Evolutionary conservation across 92 coral and sea anemone species (phyloP), one percentile per base, ranked within the genome.

Genomic region (Phenganax subtilis): DNA sequence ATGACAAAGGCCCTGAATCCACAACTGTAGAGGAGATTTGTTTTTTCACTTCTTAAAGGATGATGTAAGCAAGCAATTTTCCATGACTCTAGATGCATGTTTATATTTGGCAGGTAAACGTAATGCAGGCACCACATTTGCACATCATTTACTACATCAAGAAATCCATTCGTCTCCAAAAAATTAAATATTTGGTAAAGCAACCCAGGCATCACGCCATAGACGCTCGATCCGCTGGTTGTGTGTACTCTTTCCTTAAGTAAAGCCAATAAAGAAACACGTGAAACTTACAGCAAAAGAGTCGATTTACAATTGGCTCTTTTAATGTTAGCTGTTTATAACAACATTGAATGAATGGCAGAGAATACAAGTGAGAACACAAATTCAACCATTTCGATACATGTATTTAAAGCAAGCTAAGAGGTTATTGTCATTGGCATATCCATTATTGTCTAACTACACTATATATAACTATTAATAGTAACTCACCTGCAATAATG

Each of bases 91-190:
- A 89, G 53, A 55, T 86, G 82, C 47, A 59, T 84, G 73, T 89
- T 89, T n/a, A 89, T 55, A 68, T 82, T 78, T 44, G 91, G 91
- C 54, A 89, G 84, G 79, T 69, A 89, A 12, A 89, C 85, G 70
- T 75, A 81, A 77, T 88, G 91, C 53, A 88, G 76, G 75, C 86
- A 88, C 91, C 89, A 88, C 73, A 88, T 74, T 55, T 88, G 91
- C 14, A 86, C 72, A 37, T 88, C 91, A 88, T 88, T 70, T 57
- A 59, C 51, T 30, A 67, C 51, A 71, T 88, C 86, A 68, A 88
- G 91, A 12, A 85, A 58, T 53, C 25, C 67, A 56, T 85, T 70
- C 17, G 65, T 77, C 82, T 88, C 91, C 37, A 88, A 67, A 57
- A 17, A 60, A 9, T 51, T 28, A 62, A 85, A 85, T 80, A 84